Evolutionary conservation across 2,888 invertebrate genomes (phyloP).

Genomic region (Eupithecia exiguata): DNA sequence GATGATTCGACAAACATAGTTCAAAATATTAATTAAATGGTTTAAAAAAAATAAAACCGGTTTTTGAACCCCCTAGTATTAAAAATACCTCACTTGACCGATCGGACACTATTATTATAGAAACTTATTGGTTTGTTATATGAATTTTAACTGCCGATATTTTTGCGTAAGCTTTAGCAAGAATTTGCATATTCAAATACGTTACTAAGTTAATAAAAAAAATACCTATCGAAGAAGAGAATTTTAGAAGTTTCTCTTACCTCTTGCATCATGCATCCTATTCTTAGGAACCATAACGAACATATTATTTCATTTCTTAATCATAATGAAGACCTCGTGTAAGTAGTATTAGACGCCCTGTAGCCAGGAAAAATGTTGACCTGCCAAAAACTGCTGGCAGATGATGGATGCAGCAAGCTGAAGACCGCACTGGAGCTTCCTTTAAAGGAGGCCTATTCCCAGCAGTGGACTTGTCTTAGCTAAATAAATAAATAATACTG

Average conservation of each 20-base stretch:
- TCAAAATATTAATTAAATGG: too few relatives aligned
- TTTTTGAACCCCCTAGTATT: too few relatives aligned
- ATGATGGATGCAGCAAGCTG: too few relatives aligned
- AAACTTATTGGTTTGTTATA: conserved; percentile 55
- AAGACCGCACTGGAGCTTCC: too few relatives aligned
- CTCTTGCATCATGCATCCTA: neutral
- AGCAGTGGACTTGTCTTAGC: too few relatives aligned
- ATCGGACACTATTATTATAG: conserved; percentile 49
- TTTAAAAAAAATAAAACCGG: too few relatives aligned
- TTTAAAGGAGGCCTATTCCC: too few relatives aligned
- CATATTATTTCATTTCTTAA: too few relatives aligned
- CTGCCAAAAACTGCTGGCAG: neutral
- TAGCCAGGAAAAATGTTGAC: neutral
- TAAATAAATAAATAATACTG: too few relatives aligned
- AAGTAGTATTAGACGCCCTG: neutral
- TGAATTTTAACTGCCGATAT: conserved; percentile 42
- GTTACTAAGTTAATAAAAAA: neutral
- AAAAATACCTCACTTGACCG: neutral
- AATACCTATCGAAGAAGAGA: neutral
- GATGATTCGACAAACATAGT: too few relatives aligned
- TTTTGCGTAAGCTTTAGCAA: conserved; percentile 35
- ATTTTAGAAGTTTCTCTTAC: neutral
- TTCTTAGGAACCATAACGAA: neutral
- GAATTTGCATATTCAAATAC: neutral
- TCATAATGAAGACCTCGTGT: too few relatives aligned